Conservation (phyloP, 2,888 invertebrate species). For the Schizaphis graminum region DNA sequence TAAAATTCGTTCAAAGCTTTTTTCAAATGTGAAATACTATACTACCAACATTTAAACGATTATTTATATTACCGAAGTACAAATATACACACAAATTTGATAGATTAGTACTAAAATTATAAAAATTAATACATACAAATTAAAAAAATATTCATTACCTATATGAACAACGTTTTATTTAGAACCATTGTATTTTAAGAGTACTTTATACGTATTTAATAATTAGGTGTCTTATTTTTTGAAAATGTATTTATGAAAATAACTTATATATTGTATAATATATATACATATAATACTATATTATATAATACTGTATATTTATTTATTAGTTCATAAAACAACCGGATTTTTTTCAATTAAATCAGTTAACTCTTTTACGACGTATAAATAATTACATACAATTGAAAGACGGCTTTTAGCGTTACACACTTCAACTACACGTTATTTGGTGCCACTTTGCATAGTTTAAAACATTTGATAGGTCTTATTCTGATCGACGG, state of each 20-base stretch:
- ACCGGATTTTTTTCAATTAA: neutral
- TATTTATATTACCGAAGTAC: neutral
- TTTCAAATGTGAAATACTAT: neutral
- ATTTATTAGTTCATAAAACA: neutral
- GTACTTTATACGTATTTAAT: too few relatives aligned
- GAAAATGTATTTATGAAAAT: neutral
- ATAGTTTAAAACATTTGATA: constrained; percentile 16
- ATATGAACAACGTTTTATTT: neutral
- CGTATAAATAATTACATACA: neutral
- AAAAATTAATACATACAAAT: neutral
- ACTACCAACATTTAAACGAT: neutral
- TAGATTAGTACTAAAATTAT: neutral
- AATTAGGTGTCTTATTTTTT: neutral
- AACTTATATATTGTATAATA: too few relatives aligned
- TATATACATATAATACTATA: too few relatives aligned
- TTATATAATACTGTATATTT: neutral
- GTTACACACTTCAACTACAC: neutral
- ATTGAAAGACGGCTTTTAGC: neutral
- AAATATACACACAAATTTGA: neutral
- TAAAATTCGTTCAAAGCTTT: neutral
- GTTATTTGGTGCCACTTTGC: constrained; percentile 22
- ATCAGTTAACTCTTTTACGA: neutral
- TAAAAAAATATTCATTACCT: neutral
- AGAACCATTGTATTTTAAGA: neutral
- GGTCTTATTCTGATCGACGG: constrained; percentile 5